Conservation (phyloP, 2,797 vertebrate genomes). For the Lagocephalus sceleratus region DNA sequence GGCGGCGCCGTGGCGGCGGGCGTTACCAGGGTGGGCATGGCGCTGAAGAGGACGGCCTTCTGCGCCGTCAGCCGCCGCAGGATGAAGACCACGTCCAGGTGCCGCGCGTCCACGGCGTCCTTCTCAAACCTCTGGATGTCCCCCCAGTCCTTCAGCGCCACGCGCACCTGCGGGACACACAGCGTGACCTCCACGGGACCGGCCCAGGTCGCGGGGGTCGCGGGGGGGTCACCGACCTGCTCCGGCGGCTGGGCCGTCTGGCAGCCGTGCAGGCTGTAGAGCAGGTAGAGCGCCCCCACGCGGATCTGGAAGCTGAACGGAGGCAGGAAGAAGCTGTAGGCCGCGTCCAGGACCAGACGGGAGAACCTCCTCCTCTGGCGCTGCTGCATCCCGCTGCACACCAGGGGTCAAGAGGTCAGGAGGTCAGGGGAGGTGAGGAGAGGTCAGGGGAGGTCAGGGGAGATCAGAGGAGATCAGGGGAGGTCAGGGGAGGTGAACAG, state of each 20-base stretch:
- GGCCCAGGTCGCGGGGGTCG: accelerated
- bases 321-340: constrained; percentile 81
- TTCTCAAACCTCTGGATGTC: constrained; percentile 82
- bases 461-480: no score
- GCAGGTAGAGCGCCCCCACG: constrained; percentile 88
- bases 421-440: no score
- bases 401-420: no score
- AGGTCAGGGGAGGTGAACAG: no score
- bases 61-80: constrained; percentile 76
- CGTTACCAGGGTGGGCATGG: constrained; percentile 85
- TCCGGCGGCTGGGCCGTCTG: constrained; percentile 83
- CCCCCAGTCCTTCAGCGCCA: constrained; percentile 87
- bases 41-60: constrained; percentile 87
- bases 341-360: constrained; percentile 76
- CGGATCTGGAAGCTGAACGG: constrained; percentile 92
- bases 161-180: constrained; percentile 44
- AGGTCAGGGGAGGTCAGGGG: no score
- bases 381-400: constrained; percentile 76
- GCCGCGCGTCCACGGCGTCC: constrained; percentile 83
- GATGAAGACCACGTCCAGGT: constrained; percentile 84
- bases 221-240: constrained; percentile 79
- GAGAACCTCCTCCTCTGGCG: constrained; percentile 77
- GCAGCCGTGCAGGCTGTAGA: constrained; percentile 83
- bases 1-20: no score
- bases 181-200: accelerated